Base-by-base conservation (phyloP, 2,797 vertebrate species). In the Labeo calbasu region DNA sequence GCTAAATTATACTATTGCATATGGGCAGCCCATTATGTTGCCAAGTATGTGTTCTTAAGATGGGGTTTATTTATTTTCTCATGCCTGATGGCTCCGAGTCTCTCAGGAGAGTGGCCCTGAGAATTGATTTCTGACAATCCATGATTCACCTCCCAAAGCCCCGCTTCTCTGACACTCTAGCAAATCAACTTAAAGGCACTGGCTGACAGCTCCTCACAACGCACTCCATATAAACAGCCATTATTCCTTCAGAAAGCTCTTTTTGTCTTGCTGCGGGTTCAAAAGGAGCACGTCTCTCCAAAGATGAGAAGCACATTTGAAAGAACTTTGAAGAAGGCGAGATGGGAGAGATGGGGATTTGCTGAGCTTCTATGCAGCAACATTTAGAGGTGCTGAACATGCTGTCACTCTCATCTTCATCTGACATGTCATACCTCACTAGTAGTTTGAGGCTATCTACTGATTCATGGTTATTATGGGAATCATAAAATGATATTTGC, bases 61-160 rank as follows among this genome's bases (percentile, higher is more conserved):
- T 93, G 91, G 87, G 89, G 88, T 94, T 93, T 94, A 94, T 95
- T 94, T 92, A 93, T 93, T 93, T 84, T 84, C 84, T 91, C 86
- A 88, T 92, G 92, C 89, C 92, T 92, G 93, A 92, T 86, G 92
- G 91, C 92, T 91, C 82, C 70, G 89, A 91, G 89, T 85, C 90
- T 93, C 92, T 91, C 91, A 32, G 23, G 92, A 92, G 93, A 93
- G 87, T 84, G 75, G 91, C 90, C 90, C 88, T 84, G 85, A 91
- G 92, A 94, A 95, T 94, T 94, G 94, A 95, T 94, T 94, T 92
- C 92, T 94, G 94, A 94, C 93, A 92, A 94, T 93, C 91, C 89
- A 85, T 87, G 92, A 89, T 94, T 93, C 93, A 92, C 92, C 91
- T 92, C 91, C 88, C 65, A 51, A 92, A 90, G 91, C 88, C 89